These are phyloP conservation scores for Bedellia somnulentella DNA, from an alignment of 2,888 invertebrate species.

Conservation along the genomic window DNA sequence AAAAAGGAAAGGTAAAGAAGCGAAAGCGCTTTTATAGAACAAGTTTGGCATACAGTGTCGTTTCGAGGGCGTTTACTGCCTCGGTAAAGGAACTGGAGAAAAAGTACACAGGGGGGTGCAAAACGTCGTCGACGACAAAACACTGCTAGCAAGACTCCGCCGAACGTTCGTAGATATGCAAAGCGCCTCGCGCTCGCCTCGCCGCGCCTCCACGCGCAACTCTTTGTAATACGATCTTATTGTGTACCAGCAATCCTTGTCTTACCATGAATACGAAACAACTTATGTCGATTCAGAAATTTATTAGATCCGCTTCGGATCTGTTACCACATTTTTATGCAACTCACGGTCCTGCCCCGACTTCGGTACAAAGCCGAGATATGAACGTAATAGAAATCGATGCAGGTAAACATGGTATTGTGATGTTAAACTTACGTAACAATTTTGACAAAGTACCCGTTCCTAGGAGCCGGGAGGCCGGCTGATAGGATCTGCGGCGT, in stretches of 20 bases:
- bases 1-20: constrained; percentile 47
- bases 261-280: constrained; percentile 39
- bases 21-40: constrained; percentile 49
- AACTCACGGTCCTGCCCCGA: constrained; percentile 2
- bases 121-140: constrained; percentile 28
- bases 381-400: constrained; percentile 5
- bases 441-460: constrained; percentile 4
- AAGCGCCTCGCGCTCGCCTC: too few species aligned
- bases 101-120: constrained; percentile 21
- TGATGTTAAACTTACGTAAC: constrained; percentile 3
- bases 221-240: constrained; percentile 56
- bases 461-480: constrained; percentile 1
- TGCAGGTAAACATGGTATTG: constrained; percentile 3
- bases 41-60: constrained; percentile 43
- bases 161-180: constrained; percentile 43
- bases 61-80: constrained; percentile 30
- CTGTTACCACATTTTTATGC: constrained; percentile 33
- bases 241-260: constrained; percentile 35
- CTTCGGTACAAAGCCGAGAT: constrained; percentile 1
- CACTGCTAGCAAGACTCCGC: constrained; percentile 8
- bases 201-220: constrained; percentile 12
- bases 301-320: constrained; percentile 31
- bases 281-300: constrained; percentile 53
- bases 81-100: constrained; percentile 19
- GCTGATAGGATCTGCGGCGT: constrained; percentile 4